Evolutionary conservation across 2,888 invertebrate species (phyloP), one percentile per base, ranked within the genome.

Genomic region (Orthosia gothica): DNA sequence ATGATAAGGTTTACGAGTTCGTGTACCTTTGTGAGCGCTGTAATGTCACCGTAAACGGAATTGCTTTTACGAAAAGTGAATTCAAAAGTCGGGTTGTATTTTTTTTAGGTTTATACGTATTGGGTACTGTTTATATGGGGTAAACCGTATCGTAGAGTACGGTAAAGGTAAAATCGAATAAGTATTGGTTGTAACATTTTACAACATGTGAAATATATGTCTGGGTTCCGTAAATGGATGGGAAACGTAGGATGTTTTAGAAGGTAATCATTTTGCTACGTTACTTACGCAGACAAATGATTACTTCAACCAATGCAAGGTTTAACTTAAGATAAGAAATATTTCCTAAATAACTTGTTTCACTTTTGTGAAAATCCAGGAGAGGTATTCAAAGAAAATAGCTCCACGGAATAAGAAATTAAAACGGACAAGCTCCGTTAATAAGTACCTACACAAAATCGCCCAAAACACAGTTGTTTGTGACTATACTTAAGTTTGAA

Each of bases 1-100:
- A 12, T 55, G 87, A 87, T 87, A 87, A 87, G 86, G 85, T 78
- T 83, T 85, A 88, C 79, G 83, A 75, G 80, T 73, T 85, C 70
- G 74, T 74, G 77, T 80, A 84, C 80, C 82, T 86, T 87, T 76
- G 73, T 79, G 64, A 73, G 63, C 76, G 76, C 76, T 62, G 61
- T 80, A 76, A 84, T 86, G 74, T 81, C 68, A 67, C 65, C 54
- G 76, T 86, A 72, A 81, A 78, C 73, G 81, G 76, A 86, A 86
- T 79, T 83, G 79, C 81, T 86, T 81, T 81, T 77, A 73, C 69
- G 79, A 66, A 81, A 84, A 85, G 74, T 76, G 71, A 87, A 82
- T 82, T 87, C 71, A 69, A 80, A 76, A 76, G 74, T 23, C 12
- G 54, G 65, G 68, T 59, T 70, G 47, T 79, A 49, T 72, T 74